phyloP scores from a whole-genome alignment of 35 echinoderm and acorn worm species.

The Hemicentrotus pulcherrimus region DNA sequence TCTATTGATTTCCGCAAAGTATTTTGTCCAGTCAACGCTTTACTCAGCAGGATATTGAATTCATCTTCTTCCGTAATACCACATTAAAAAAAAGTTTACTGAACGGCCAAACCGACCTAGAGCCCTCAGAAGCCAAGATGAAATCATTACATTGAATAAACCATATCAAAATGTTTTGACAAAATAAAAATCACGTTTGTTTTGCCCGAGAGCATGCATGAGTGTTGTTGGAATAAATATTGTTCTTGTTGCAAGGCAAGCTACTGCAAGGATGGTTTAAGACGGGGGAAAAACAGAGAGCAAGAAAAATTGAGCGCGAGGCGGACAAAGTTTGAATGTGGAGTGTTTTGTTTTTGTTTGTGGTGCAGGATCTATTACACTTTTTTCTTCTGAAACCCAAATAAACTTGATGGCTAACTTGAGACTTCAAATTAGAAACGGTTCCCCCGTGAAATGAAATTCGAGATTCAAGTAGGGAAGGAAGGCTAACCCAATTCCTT shows the following conservation, averaged over 20 bases:
- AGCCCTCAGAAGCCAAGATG: not conserved
- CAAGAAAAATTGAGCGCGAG: not conserved
- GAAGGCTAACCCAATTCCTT: not conserved
- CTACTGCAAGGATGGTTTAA: not conserved
- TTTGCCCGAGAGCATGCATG: not conserved
- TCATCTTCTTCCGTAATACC: not conserved
- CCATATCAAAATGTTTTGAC: conserved; percentile 13
- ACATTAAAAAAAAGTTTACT: not conserved
- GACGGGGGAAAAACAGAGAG: not conserved
- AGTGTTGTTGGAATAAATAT: conserved; percentile 14
- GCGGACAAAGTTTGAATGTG: not conserved
- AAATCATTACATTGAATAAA: not conserved
- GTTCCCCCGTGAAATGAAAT: conserved; percentile 1
- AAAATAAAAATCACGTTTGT: conserved; percentile 6
- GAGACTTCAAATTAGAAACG: conserved; percentile 5
- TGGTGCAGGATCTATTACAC: not conserved
- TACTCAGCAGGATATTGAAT: not conserved
- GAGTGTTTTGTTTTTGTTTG: conserved; percentile 19
- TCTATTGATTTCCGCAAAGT: not conserved
- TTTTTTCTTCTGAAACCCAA: conserved; percentile 13
- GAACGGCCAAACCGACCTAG: not conserved
- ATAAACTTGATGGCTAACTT: not conserved
- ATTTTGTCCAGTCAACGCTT: not conserved
- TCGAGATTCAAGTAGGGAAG: not conserved
- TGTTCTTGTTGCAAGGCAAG: not conserved